A percentile compares a stretch with the other conserved stretches of the same genome.
Evolutionary conservation across 2,888 invertebrate species (phyloP).

Genomic region (Drosophila lutescens): DNA sequence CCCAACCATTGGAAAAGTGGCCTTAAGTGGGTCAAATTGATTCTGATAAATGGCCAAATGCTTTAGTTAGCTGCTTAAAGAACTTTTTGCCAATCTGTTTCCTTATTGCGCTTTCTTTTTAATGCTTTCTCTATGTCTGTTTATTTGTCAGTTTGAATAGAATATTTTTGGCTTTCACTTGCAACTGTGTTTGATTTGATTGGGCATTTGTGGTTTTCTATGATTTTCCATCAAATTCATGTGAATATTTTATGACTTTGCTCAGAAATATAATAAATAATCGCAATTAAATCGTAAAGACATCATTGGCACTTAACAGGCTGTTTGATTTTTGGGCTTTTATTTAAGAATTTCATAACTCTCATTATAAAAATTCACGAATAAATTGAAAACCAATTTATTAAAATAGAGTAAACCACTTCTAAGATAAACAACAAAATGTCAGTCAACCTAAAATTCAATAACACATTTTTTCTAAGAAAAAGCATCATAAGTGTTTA

Average conservation of each 20-base stretch:
- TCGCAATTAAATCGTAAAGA: background rate
- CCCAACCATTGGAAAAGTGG: constrained; percentile 22
- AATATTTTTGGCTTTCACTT: background rate
- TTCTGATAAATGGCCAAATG: constrained; percentile 37
- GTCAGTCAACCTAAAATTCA: background rate
- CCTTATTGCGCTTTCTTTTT: constrained; percentile 15
- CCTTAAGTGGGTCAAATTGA: constrained; percentile 40
- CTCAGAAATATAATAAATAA: background rate
- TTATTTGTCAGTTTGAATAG: constrained; percentile 9
- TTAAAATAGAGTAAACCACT: background rate
- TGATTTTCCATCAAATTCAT: background rate
- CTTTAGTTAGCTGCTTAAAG: background rate
- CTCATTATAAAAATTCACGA: too few species aligned
- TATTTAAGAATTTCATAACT: background rate
- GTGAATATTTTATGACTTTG: background rate
- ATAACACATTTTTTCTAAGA: constrained; percentile 1
- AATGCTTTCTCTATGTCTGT: constrained; percentile 4
- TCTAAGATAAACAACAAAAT: background rate
- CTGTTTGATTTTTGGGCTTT: too few species aligned
- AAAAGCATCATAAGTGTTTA: background rate
- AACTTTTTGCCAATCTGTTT: constrained; percentile 24
- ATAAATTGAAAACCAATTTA: too few species aligned
- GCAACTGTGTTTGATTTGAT: background rate
- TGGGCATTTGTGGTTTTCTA: background rate
- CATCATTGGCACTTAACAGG: background rate